A percentile compares a stretch with the other conserved stretches of the same genome.
phyloP scores from a whole-genome alignment of 2,888 invertebrate genomes.

The Actias luna region DNA sequence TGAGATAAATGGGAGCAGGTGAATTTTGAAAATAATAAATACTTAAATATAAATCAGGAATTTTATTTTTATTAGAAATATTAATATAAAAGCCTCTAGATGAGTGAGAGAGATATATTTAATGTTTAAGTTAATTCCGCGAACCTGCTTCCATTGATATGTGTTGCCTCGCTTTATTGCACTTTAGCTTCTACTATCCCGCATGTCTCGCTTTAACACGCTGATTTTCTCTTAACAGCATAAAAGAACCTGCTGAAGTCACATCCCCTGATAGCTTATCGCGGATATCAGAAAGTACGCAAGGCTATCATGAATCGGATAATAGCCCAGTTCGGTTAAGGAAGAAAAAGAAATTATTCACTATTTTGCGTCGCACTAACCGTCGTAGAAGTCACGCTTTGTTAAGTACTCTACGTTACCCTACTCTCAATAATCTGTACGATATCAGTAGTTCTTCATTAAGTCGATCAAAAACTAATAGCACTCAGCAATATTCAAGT shows the following conservation, averaged over 20 bases:
- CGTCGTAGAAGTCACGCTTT: slow-evolving; percentile 32
- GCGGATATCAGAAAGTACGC: slow-evolving; percentile 57
- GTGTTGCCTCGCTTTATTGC: slow-evolving; percentile 25
- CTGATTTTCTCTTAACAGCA: slow-evolving; percentile 45
- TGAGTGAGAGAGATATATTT: background rate
- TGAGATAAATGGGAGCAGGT: slow-evolving; percentile 34
- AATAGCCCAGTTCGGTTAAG: slow-evolving; percentile 43
- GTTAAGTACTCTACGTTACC: slow-evolving; percentile 25
- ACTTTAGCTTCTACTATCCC: slow-evolving; percentile 42
- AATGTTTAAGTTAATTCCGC: slow-evolving; percentile 20
- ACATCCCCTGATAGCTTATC: slow-evolving; percentile 38
- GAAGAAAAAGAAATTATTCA: slow-evolving; percentile 44
- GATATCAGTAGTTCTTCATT: slow-evolving; percentile 51
- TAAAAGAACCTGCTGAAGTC: slow-evolving; percentile 31
- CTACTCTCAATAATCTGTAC: background rate
- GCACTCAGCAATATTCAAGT: slow-evolving; percentile 40
- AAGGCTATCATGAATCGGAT: slow-evolving; percentile 68
- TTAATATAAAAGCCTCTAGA: background rate
- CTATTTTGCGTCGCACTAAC: slow-evolving; percentile 34
- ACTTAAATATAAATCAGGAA: background rate
- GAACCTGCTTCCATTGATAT: slow-evolving; percentile 70
- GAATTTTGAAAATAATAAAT: slow-evolving; percentile 28
- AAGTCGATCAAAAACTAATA: slow-evolving; percentile 30
- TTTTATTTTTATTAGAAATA: slow-evolving; percentile 10
- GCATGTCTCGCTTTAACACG: slow-evolving; percentile 29